Evolutionary conservation across 2,113 vertebrate genomes (phyloP).

Genomic region (Phaethornis superciliosus): DNA sequence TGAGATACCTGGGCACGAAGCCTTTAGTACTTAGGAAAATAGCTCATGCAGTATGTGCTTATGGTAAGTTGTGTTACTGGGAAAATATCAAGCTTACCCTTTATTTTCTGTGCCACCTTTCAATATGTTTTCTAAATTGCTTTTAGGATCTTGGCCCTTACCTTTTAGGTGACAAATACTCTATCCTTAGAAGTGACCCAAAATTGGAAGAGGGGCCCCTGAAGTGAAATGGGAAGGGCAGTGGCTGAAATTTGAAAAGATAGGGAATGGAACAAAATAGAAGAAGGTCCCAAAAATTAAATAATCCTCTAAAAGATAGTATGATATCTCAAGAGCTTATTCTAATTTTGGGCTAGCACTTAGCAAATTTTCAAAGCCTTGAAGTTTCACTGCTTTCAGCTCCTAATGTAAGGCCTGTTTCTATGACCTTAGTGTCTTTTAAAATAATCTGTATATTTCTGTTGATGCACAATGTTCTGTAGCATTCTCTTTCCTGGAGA

Average conservation of each 20-base stretch:
- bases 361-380: not conserved
- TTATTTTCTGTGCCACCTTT: not conserved
- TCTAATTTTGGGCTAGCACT: not conserved
- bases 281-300: not conserved
- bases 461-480: not conserved
- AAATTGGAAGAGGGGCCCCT: not conserved
- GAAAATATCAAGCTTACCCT: not conserved
- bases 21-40: conserved; percentile 28
- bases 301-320: not conserved
- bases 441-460: not conserved
- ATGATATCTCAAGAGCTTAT: not conserved
- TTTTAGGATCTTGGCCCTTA: not conserved
- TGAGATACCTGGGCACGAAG: conserved; percentile 56
- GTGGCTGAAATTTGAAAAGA: too few relatives aligned
- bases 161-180: not conserved
- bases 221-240: not conserved
- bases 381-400: not conserved
- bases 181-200: not conserved
- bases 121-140: not conserved
- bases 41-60: not conserved
- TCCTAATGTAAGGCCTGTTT: not conserved
- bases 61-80: not conserved
- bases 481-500: not conserved
- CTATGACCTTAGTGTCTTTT: not conserved
- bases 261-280: not conserved